Evolutionary conservation across 2,113 vertebrate genomes (phyloP), one percentile per base, ranked within the genome.

Genomic region (Actenoides hombroni): DNA sequence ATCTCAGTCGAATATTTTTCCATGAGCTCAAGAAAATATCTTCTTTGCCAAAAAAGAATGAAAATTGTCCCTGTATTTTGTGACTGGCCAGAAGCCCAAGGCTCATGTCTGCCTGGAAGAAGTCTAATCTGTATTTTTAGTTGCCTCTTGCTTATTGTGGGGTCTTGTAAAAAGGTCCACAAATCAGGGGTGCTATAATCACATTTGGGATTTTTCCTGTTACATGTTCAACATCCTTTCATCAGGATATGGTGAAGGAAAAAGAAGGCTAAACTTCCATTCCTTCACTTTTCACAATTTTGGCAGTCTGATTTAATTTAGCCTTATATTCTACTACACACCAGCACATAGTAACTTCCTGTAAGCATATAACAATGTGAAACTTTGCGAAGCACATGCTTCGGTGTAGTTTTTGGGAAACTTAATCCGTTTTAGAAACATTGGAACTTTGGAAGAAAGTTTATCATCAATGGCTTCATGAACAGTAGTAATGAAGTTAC

Each of bases 21-120:
- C 90, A 95, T 94, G 89, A 96, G 78, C 80, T 97, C 86, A 95
- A 97, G 80, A 97, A 97, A 98, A 88, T 83, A 81, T 88, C 68
- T 94, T 91, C 59, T 48, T 77, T 94, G 95, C 76, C 93, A 97
- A 94, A 96, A 92, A 86, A 57, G 83, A 94, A 93, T 94, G 88
- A 97, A 97, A 97, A 94, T 67, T 95, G 88, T 95, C 54, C 83
- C 86, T 31, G 8, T 90, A 79, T 96, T 97, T 84, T 97, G 73
- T 79, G 33, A 33, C 75, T 97, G 97, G 90, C 63, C 83, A 93
- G 79, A 80, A 97, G 61, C 80, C 88, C 70, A 92, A 91, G 60
- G 78, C 57, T 96, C 56, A 54, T 1, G 40, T 92, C 91, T 70
- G 70, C 60, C 57, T 94, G 81, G 67, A 83, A 84, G 33, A 68